A percentile compares a stretch with the other conserved stretches of the same genome.
Evolutionary conservation across 2,888 invertebrate species (phyloP).

Genomic region (Orchesella flavescens): DNA sequence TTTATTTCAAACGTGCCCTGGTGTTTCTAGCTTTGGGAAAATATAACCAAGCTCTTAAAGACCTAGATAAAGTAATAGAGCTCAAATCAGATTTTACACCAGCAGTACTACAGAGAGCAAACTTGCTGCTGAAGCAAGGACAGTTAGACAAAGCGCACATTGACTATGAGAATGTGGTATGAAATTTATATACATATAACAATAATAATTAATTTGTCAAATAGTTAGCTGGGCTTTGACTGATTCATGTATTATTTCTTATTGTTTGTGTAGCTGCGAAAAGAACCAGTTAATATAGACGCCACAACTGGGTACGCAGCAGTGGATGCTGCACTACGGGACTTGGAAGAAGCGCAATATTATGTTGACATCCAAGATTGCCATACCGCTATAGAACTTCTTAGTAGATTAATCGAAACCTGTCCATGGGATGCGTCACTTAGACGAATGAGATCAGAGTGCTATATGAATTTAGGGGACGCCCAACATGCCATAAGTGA

Average conservation of each 20-base stretch:
- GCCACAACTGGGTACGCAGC: slow-evolving; percentile 82
- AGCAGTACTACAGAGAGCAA: slow-evolving; percentile 85
- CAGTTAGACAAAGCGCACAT: slow-evolving; percentile 86
- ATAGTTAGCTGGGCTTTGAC: slow-evolving; percentile 4
- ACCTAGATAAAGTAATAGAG: slow-evolving; percentile 93
- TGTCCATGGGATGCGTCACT: slow-evolving; percentile 92
- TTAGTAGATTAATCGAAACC: slow-evolving; percentile 74
- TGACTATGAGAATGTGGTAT: slow-evolving; percentile 90
- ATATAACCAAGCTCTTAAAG: slow-evolving; percentile 93
- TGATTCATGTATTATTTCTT: not conserved
- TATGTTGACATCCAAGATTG: slow-evolving; percentile 78
- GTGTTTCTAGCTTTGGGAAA: slow-evolving; percentile 96
- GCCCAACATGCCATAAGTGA: slow-evolving; percentile 91
- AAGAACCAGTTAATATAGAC: slow-evolving; percentile 86
- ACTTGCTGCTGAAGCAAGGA: slow-evolving; percentile 91
- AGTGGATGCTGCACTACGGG: slow-evolving; percentile 80
- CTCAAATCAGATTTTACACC: slow-evolving; percentile 95
- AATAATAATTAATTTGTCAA: slow-evolving; percentile 8
- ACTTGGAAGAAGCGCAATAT: slow-evolving; percentile 80
- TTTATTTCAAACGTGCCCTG: slow-evolving; percentile 95
- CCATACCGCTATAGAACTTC: slow-evolving; percentile 79
- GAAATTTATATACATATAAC: not conserved
- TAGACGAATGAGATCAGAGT: slow-evolving; percentile 89
- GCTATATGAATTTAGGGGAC: slow-evolving; percentile 86
- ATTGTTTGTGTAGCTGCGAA: slow-evolving; percentile 76